Conservation (phyloP, 1,140 invertebrate species). For the Dendrolimus kikuchii region DNA sequence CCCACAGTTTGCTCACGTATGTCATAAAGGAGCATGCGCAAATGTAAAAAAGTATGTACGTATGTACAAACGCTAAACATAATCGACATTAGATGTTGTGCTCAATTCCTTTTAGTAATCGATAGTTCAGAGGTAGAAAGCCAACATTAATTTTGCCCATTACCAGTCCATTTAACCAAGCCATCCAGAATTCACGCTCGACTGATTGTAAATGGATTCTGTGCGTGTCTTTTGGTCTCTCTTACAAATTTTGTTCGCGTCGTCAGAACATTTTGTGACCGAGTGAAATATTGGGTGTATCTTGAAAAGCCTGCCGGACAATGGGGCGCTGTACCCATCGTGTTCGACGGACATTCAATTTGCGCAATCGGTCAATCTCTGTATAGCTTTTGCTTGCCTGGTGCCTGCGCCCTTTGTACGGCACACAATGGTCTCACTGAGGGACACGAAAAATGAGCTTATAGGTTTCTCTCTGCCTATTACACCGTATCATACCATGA, state of each 20-base stretch:
- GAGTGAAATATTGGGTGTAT: constrained; percentile 50
- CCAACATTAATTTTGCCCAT: too few species aligned
- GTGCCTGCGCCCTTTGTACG: constrained; percentile 32
- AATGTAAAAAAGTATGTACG: too few species aligned
- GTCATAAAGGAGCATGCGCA: too few species aligned
- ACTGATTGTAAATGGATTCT: constrained; percentile 12
- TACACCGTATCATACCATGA: too few species aligned
- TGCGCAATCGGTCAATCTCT: constrained; percentile 60
- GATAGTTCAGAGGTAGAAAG: too few species aligned
- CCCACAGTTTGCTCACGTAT: too few species aligned
- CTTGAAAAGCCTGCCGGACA: constrained; percentile 44
- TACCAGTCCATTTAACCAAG: too few species aligned
- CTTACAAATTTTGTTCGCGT: constrained; percentile 15
- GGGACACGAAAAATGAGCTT: constrained; percentile 29
- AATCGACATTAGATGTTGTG: too few species aligned
- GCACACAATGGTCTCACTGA: constrained; percentile 23
- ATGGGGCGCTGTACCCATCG: constrained; percentile 34
- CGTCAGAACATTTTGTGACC: constrained; percentile 29
- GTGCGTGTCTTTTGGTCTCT: constrained; percentile 14
- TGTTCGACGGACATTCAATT: constrained; percentile 56
- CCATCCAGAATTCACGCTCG: constrained; percentile 6
- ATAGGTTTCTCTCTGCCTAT: constrained; percentile 10
- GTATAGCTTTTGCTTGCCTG: constrained; percentile 37
- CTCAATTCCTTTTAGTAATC: too few species aligned
- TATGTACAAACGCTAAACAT: too few species aligned